Evolutionary conservation across 2,888 invertebrate species (phyloP).

Genomic region (Callyntrura guangdongensis): DNA sequence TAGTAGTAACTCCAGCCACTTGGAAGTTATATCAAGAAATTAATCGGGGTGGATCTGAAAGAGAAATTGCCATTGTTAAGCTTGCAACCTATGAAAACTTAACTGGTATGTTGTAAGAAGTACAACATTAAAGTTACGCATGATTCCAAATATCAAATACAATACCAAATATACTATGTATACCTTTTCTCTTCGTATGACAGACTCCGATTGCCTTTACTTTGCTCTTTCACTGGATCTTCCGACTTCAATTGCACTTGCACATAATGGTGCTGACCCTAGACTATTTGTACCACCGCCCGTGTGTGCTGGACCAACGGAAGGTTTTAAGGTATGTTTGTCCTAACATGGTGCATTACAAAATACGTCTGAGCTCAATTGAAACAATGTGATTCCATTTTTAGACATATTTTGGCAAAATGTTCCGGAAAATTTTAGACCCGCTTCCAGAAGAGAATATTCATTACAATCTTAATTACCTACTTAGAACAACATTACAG

Average conservation of each 20-base stretch:
- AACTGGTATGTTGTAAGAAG: slow-evolving; percentile 67
- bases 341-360: too few species aligned
- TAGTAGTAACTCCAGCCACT: slow-evolving; percentile 61
- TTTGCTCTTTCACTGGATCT: slow-evolving; percentile 93
- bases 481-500: slow-evolving; percentile 84
- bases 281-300: slow-evolving; percentile 91
- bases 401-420: slow-evolving; percentile 59
- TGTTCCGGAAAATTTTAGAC: slow-evolving; percentile 77
- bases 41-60: slow-evolving; percentile 41
- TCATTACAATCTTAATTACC: slow-evolving; percentile 78
- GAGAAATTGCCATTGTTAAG: slow-evolving; percentile 76
- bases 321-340: slow-evolving; percentile 57
- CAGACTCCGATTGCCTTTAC: slow-evolving; percentile 89
- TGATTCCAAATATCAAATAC: too few species aligned
- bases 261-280: slow-evolving; percentile 91
- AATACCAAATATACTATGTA: too few species aligned
- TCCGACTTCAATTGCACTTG: slow-evolving; percentile 92
- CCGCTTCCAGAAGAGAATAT: slow-evolving; percentile 78
- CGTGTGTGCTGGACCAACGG: slow-evolving; percentile 27
- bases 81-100: slow-evolving; percentile 55
- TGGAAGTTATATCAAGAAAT: slow-evolving; percentile 76
- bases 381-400: slow-evolving; percentile 10
- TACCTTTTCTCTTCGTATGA: neutral
- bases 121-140: too few species aligned
- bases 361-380: too few species aligned